Base-by-base conservation (phyloP, 2,888 invertebrate genomes). In the Tortricodes alternella region DNA sequence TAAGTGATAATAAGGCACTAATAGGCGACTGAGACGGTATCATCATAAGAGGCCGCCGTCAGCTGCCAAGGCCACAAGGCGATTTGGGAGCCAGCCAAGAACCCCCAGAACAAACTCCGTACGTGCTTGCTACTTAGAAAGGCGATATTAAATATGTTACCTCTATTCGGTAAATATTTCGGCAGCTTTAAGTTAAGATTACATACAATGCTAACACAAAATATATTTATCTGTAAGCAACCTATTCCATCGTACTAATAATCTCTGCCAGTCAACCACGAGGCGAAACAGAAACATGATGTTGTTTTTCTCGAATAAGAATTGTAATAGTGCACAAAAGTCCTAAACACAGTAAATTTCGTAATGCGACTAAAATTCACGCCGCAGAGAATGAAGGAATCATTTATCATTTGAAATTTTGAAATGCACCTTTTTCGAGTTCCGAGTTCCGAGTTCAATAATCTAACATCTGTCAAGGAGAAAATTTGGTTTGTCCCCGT, bases 1-100 rank as follows among this genome's bases (percentile, higher is more conserved):
- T 68, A 70, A 70, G 64, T 65, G 65, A 71, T 70, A 71, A 72
- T 68, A 66, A 64, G 60, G n/a, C n/a, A n/a, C 61, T 57, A 51
- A 62, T 61, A 64, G 61, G 65, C 58, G 65, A 68, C 64, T 71
- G 70, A 73, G 71, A 66, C 62, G 62, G 70, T 65, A 71, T 72
- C 74, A 71, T 75, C 65, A 72, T 74, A 72, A 73, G 67, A 57
- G 61, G 62, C 58, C 68, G 59, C 60, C 59, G 68, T 64, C 67
- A 60, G 66, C 71, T 79, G 80, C 74, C 78, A 76, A 75, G 74
- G 74, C 62, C 74, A 72, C 61, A 60, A 64, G 65, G 58, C 69
- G 67, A 77, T 77, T 82, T 81, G 83, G 80, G 76, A 63, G 60
- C 59, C 49, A 49, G 78, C 80, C 80, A 82, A 62, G 58, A 48